Conservation (phyloP, 2,888 invertebrate genomes). For the Cabera pusaria region DNA sequence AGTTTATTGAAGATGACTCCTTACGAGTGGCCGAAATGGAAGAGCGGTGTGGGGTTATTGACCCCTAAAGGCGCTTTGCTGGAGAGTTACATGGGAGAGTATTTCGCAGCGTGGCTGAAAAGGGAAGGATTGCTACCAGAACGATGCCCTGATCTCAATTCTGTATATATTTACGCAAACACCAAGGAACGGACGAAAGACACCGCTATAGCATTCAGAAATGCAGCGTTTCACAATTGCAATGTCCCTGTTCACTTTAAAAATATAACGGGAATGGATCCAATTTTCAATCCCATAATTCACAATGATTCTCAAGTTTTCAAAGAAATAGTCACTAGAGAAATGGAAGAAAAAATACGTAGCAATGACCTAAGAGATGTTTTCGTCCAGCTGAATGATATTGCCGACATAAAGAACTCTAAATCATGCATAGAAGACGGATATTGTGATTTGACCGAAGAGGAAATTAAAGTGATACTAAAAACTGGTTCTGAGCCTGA, state of each 20-base stretch:
- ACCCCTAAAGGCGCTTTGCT: slow-evolving; percentile 58
- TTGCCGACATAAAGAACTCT: slow-evolving; percentile 54
- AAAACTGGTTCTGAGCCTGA: slow-evolving; percentile 52
- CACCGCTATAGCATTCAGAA: slow-evolving; percentile 55
- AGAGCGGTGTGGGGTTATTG: slow-evolving; percentile 45
- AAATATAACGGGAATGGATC: slow-evolving; percentile 45
- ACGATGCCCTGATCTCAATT: slow-evolving; percentile 45
- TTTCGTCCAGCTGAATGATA: slow-evolving; percentile 46
- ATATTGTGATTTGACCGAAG: slow-evolving; percentile 49
- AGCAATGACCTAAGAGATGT: slow-evolving; percentile 40
- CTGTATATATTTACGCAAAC: slow-evolving; percentile 58
- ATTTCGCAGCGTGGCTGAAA: slow-evolving; percentile 55
- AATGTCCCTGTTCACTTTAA: slow-evolving; percentile 45
- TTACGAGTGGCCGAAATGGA: slow-evolving; percentile 53
- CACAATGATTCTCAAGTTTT: slow-evolving; percentile 43
- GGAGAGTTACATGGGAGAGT: slow-evolving; percentile 62
- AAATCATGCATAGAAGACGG: slow-evolving; percentile 44
- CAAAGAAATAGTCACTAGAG: slow-evolving; percentile 36
- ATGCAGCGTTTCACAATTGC: slow-evolving; percentile 55
- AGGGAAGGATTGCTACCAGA: slow-evolving; percentile 41
- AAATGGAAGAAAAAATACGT: slow-evolving; percentile 51
- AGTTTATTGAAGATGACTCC: slow-evolving; percentile 44
- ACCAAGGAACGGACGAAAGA: slow-evolving; percentile 54
- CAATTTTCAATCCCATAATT: slow-evolving; percentile 52
- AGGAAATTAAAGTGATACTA: slow-evolving; percentile 39